These are phyloP conservation scores for Leuctra nigra DNA, from an alignment of 2,888 invertebrate species.

Conservation along the genomic window DNA sequence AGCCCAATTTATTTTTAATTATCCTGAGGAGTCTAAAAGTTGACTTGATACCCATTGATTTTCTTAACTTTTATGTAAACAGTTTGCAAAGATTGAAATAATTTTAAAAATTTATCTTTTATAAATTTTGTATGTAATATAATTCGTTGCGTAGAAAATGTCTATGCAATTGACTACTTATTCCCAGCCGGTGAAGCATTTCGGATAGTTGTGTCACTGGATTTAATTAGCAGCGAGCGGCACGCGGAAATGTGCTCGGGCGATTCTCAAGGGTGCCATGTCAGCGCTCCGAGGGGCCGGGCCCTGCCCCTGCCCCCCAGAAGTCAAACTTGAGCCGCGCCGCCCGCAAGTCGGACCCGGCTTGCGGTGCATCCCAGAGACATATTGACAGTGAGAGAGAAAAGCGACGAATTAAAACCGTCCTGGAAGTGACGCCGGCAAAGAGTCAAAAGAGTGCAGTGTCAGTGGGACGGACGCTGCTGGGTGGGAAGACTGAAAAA, in stretches of 20 bases:
- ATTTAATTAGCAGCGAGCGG: conserved; percentile 11
- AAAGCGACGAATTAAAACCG: conserved; percentile 12
- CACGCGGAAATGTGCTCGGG: conserved; percentile 6
- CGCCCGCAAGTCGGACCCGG: too few species aligned
- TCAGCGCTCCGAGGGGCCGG: conserved; percentile 1
- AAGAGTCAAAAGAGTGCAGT: neutral
- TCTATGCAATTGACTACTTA: too few species aligned
- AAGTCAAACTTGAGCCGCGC: too few species aligned
- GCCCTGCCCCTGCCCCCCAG: neutral
- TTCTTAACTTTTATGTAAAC: too few species aligned
- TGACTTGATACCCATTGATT: too few species aligned
- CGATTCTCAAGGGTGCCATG: conserved; percentile 3
- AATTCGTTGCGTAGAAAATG: too few species aligned
- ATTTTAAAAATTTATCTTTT: too few species aligned
- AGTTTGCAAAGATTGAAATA: too few species aligned
- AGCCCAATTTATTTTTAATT: too few species aligned
- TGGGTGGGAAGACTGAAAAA: neutral
- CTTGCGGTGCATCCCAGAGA: too few species aligned
- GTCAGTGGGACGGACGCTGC: neutral
- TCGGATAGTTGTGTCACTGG: conserved; percentile 10
- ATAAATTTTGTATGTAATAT: too few species aligned
- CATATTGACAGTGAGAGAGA: conserved; percentile 13
- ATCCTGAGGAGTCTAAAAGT: too few species aligned
- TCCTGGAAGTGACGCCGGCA: neutral
- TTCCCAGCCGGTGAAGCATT: neutral